Conservation (phyloP, 1,140 invertebrate genomes). For the Delia radicum region DNA sequence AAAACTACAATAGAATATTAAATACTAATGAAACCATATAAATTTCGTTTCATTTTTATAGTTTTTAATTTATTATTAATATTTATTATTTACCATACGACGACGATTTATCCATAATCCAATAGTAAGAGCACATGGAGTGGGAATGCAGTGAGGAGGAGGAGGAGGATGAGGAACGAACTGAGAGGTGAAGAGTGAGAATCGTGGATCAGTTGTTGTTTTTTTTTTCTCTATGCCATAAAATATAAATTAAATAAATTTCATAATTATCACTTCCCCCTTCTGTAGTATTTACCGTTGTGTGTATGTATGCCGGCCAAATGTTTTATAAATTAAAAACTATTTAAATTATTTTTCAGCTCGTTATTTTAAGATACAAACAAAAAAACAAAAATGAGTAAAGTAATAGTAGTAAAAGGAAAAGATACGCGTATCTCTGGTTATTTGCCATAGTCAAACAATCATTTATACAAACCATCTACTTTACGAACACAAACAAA, state of each 20-base stretch:
- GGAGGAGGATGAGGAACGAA: no score
- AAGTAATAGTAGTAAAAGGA: not conserved
- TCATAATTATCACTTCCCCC: not conserved
- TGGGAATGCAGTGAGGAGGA: not conserved
- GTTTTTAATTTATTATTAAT: conserved; percentile 3
- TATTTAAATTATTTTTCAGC: not conserved
- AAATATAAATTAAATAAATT: not conserved
- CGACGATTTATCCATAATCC: not conserved
- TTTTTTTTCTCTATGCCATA: no score
- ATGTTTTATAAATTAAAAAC: not conserved
- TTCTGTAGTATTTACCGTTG: not conserved
- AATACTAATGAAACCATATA: conserved; percentile 18
- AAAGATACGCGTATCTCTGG: no score
- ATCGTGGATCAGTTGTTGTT: no score
- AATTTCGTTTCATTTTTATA: conserved; percentile 4
- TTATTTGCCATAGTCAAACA: no score
- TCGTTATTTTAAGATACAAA: not conserved
- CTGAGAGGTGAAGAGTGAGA: no score
- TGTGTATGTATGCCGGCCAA: no score
- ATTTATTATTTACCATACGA: not conserved
- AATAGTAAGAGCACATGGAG: not conserved
- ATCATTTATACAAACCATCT: no score
- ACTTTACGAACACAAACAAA: no score
- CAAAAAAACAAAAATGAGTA: not conserved
- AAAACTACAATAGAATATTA: conserved; percentile 23